Base-by-base conservation (phyloP, 2,888 invertebrate species). In the Helleia helle region DNA sequence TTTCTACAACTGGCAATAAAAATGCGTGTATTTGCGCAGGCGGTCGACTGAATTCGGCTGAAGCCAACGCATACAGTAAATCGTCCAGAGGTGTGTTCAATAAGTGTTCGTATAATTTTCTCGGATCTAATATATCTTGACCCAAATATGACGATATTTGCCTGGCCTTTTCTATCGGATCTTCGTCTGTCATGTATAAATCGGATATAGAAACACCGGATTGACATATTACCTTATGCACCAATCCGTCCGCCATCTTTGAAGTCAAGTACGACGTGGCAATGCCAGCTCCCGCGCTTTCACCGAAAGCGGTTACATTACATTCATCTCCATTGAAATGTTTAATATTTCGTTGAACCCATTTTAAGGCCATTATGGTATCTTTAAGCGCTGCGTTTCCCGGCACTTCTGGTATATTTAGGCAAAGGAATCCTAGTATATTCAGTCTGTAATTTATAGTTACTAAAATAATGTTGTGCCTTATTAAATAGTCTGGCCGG, bases 371-470 rank as follows among this genome's bases (percentile, higher is more conserved):
- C 55, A 71, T 61, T 0, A 66, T 55, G 0, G 66, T 57, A 31
- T 84, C 84, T 55, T 83, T 84, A 2, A 76, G 44, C 0, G 65
- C 81, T 0, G 70, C 70, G 41, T 83, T 84, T 0, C 83, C 83
- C 0, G 83, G 79, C 0, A 67, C 75, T 50, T 81, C 80, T 0
- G 70, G 65, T 25, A 61, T 64, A 41, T 79, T 49, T 27, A 83
- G 54, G 40, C 75, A 73, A 1, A 83, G 43, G 48, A 77, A 79
- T 0, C 83, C 84, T 5, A 84, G 46, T 25, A 74, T 55, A 52
- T 71, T 62, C 9, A 81, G 47, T 42, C 83, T 68, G 36, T 76
- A 83, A 44, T 81, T 83, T 0, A 76, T 42, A 4, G 81, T 80
- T 0, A 84, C 79, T 18, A 84, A 26, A 22, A 84, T 60, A 4